phyloP scores from a whole-genome alignment of 2,113 vertebrate species.

The Coptodon bakossiorum region DNA sequence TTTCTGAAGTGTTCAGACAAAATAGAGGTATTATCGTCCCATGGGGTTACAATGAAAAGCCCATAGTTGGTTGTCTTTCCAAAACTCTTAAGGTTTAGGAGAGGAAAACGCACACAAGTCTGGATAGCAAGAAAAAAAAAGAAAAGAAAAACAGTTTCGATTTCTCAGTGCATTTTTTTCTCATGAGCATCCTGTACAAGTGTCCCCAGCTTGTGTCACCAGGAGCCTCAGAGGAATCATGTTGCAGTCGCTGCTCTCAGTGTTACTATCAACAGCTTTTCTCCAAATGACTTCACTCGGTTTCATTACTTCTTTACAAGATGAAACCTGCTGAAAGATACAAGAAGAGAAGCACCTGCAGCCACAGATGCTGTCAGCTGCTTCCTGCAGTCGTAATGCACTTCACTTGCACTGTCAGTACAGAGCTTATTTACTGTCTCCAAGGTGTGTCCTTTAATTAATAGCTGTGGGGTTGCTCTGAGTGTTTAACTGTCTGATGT shows the following conservation, averaged over 20 bases:
- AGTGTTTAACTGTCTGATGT: not conserved
- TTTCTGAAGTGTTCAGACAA: constrained; percentile 24
- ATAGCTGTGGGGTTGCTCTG: constrained; percentile 4
- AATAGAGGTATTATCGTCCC: constrained; percentile 34
- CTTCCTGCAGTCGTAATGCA: not conserved
- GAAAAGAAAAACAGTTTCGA: not conserved
- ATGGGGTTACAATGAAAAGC: constrained; percentile 24
- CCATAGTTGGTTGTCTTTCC: constrained; percentile 15
- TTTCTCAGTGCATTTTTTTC: constrained; percentile 6
- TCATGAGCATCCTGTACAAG: not conserved
- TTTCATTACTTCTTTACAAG: constrained; percentile 15
- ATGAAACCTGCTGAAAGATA: constrained; percentile 8
- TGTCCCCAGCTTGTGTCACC: not conserved
- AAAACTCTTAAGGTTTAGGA: not conserved
- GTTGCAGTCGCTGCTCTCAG: not conserved
- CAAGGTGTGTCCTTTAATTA: constrained; percentile 26
- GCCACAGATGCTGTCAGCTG: not conserved
- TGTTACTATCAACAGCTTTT: constrained; percentile 30
- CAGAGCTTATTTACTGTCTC: constrained; percentile 19
- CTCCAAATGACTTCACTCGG: not conserved
- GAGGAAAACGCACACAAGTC: not conserved
- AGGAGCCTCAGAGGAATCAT: constrained; percentile 16
- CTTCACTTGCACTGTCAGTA: not conserved
- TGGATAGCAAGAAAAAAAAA: not conserved
- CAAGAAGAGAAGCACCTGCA: constrained; percentile 7